These are phyloP conservation scores for Polyommatus icarus DNA, from an alignment of 2,888 invertebrate species.

Conservation along the genomic window DNA sequence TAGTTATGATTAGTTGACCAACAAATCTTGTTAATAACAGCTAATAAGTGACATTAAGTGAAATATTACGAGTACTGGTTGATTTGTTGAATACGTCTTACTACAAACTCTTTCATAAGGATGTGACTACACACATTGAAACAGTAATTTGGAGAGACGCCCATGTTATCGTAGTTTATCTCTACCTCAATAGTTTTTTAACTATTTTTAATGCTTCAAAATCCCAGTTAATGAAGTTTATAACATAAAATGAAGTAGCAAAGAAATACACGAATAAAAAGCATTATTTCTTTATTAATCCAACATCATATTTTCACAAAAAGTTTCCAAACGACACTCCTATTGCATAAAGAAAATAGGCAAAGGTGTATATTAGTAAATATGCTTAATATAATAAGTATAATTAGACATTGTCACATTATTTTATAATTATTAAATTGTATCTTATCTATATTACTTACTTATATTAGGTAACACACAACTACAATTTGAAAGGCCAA, in stretches of 20 bases:
- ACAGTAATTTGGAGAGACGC: too few relatives aligned
- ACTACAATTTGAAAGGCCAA: constrained; percentile 78
- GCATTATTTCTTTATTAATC: constrained; percentile 59
- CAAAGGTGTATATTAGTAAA: constrained; percentile 67
- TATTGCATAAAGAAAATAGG: constrained; percentile 75
- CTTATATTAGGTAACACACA: constrained; percentile 52
- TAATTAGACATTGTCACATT: constrained; percentile 39
- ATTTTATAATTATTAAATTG: constrained; percentile 17
- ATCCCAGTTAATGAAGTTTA: neutral
- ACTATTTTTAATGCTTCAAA: too few relatives aligned
- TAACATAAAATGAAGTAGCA: neutral
- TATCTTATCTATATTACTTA: constrained; percentile 55
- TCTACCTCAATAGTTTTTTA: too few relatives aligned
- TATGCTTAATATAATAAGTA: constrained; percentile 52
- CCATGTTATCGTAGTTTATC: too few relatives aligned
- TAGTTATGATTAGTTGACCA: too few relatives aligned
- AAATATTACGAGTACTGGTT: too few relatives aligned
- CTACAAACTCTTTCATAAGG: too few relatives aligned
- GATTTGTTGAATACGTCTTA: too few relatives aligned
- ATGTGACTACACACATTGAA: too few relatives aligned
- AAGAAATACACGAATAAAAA: constrained; percentile 42
- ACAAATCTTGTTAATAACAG: too few relatives aligned
- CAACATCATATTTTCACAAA: constrained; percentile 75
- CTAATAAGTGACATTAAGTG: too few relatives aligned
- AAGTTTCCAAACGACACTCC: constrained; percentile 78